Conservation (phyloP, 2,888 invertebrate species). For the Aporophyla nigra region DNA sequence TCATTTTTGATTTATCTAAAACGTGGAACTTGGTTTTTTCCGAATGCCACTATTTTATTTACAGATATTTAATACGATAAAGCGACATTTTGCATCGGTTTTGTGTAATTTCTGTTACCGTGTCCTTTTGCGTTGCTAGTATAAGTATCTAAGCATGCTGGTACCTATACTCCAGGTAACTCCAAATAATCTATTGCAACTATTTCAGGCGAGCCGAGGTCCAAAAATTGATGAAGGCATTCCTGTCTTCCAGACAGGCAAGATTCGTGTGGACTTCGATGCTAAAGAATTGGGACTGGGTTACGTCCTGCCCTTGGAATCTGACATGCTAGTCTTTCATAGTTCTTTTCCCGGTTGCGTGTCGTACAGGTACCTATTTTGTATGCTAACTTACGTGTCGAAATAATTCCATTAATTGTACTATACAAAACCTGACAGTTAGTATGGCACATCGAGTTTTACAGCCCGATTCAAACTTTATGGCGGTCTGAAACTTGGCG, state of each 20-base stretch:
- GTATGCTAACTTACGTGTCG: too few species aligned
- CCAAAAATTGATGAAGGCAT: constrained; percentile 70
- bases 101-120: constrained; percentile 1
- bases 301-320: constrained; percentile 82
- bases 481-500: too few species aligned
- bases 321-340: constrained; percentile 83
- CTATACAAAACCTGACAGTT: too few species aligned
- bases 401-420: too few species aligned
- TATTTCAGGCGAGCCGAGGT: constrained; percentile 84
- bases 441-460: too few species aligned
- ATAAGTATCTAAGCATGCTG: not conserved
- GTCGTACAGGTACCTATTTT: constrained; percentile 75
- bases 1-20: not conserved
- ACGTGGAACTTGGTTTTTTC: too few species aligned
- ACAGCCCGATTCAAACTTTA: too few species aligned
- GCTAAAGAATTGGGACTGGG: constrained; percentile 73
- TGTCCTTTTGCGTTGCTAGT: not conserved
- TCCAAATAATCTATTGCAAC: not conserved
- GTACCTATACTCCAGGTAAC: not conserved
- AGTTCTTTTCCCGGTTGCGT: constrained; percentile 82
- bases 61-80: too few species aligned
- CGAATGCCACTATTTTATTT: too few species aligned
- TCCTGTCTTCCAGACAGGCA: constrained; percentile 64
- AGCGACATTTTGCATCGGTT: too few species aligned
- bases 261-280: constrained; percentile 74